A percentile compares a stretch with the other conserved stretches of the same genome.
Evolutionary conservation across 2,888 invertebrate genomes (phyloP).

Genomic region (Pycnomerus fuliginosus): DNA sequence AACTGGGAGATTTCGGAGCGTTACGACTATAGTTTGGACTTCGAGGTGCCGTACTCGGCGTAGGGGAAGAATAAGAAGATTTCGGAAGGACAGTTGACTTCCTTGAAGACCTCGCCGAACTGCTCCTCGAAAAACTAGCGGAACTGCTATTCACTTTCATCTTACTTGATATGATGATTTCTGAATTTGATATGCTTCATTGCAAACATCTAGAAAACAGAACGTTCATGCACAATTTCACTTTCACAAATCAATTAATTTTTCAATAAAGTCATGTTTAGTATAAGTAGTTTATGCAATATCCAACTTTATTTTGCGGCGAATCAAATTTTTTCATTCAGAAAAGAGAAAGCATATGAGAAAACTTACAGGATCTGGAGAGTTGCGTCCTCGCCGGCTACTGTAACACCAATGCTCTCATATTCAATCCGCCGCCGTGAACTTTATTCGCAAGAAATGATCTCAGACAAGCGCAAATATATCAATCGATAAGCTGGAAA

Average conservation of each 20-base stretch:
- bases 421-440: conserved; percentile 25
- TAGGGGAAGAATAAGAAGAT: conserved; percentile 45
- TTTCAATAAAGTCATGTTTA: too few relatives aligned
- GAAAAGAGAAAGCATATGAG: conserved; percentile 13
- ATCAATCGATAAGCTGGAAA: conserved; percentile 20
- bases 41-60: conserved; percentile 37
- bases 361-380: conserved; percentile 20
- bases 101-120: conserved; percentile 42
- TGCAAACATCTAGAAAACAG: conserved; percentile 2
- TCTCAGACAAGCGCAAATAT: conserved; percentile 22
- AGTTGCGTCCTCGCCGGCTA: conserved; percentile 20
- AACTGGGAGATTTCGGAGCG: conserved; percentile 30
- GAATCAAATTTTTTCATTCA: conserved; percentile 10
- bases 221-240: neutral
- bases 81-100: conserved; percentile 38
- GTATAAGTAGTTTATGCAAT: too few relatives aligned
- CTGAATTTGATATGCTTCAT: conserved; percentile 38
- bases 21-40: conserved; percentile 35
- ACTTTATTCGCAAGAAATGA: conserved; percentile 15
- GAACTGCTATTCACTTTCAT: conserved; percentile 31
- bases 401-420: conserved; percentile 31
- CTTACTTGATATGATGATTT: too few relatives aligned
- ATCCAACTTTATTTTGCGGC: too few relatives aligned
- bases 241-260: too few relatives aligned
- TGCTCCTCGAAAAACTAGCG: conserved; percentile 44